A percentile compares a stretch with the other conserved stretches of the same genome.
Conservation (phyloP, 1,140 invertebrate genomes). For the Lutraria rhynchaena region DNA sequence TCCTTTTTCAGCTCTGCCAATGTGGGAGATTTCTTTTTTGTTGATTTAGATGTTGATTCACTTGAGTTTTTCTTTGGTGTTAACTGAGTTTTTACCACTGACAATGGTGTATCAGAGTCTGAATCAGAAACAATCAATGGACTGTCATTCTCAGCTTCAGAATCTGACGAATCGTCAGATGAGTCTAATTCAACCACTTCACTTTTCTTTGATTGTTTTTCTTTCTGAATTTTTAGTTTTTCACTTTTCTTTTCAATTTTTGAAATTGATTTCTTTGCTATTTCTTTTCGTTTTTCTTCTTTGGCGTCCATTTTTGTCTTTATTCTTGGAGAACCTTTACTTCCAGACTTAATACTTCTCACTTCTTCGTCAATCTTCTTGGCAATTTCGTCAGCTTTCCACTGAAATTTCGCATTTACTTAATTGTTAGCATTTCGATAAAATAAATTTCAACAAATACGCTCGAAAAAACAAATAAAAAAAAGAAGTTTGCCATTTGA, state of each 20-base stretch:
- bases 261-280: conserved; percentile 66
- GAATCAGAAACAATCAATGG: conserved; percentile 23
- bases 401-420: conserved; percentile 42
- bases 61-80: conserved; percentile 45
- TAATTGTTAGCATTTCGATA: no score
- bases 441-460: no score
- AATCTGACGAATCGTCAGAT: conserved; percentile 44
- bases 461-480: no score
- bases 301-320: conserved; percentile 58
- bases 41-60: conserved; percentile 31
- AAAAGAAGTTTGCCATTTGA: no score
- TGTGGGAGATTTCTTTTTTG: conserved; percentile 61
- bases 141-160: conserved; percentile 10
- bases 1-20: conserved; percentile 33
- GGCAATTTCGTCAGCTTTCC: conserved; percentile 52
- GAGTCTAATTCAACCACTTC: conserved; percentile 32
- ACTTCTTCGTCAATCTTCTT: conserved; percentile 55
- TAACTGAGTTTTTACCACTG: conserved; percentile 38
- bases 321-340: conserved; percentile 41
- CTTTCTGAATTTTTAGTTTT: conserved; percentile 34
- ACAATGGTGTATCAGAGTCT: conserved; percentile 48
- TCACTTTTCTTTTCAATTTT: conserved; percentile 42
- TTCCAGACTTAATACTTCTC: conserved; percentile 29
- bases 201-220: conserved; percentile 38
- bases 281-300: conserved; percentile 55